Percentiles rank a stretch among this genome's conserved stretches.
These are phyloP conservation scores for Corythornis leucogaster DNA, from an alignment of 2,797 vertebrate species.

Conservation along the genomic window DNA sequence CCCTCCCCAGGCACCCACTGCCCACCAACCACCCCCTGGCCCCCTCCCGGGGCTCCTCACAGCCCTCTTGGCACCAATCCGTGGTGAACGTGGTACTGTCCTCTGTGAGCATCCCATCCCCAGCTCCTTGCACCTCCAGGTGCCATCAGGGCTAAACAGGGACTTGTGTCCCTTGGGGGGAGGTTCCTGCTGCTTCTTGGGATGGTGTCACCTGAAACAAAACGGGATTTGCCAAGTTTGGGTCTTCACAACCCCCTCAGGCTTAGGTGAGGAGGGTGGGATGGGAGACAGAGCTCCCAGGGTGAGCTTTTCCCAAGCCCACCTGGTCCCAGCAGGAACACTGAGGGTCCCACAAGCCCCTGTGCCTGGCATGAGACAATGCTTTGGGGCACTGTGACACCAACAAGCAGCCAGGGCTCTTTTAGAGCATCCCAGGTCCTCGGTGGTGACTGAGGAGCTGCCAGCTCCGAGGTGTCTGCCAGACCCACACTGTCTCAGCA, in stretches of 20 bases:
- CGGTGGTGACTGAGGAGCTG: accelerated
- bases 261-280: background rate
- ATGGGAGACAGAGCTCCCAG: background rate
- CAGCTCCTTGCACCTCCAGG: background rate
- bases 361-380: accelerated
- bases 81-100: accelerated
- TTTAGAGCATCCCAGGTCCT: background rate
- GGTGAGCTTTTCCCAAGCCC: background rate
- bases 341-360: background rate
- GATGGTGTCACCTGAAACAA: background rate
- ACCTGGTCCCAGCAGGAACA: background rate
- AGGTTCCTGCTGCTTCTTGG: background rate
- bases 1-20: background rate
- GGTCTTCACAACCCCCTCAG: background rate
- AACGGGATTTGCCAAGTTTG: background rate
- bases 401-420: accelerated
- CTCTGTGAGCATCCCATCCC: accelerated
- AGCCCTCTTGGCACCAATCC: accelerated
- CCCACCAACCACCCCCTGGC: background rate
- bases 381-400: background rate
- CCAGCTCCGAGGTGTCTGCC: background rate
- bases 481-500: background rate
- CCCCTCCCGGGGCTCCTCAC: background rate
- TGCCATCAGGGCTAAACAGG: accelerated
- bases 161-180: accelerated